These are phyloP conservation scores for Phalloptychus januarius DNA, from an alignment of 2,797 vertebrate species.

Conservation along the genomic window DNA sequence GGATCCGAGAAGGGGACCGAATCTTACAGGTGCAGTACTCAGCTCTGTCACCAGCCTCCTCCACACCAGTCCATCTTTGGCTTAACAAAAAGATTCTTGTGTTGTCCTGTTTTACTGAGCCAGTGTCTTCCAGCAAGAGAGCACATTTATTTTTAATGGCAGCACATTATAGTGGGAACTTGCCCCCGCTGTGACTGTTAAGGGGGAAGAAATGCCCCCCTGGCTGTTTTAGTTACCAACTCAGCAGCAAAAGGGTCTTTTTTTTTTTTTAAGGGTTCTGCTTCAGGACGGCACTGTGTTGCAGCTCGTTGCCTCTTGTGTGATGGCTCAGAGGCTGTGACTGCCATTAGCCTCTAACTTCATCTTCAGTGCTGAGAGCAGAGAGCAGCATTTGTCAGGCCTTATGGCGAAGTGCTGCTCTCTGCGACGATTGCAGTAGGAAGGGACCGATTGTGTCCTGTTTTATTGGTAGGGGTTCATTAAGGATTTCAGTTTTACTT, in stretches of 20 bases:
- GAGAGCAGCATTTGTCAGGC: conserved; percentile 19
- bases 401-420: conserved; percentile 12
- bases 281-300: conserved; percentile 40
- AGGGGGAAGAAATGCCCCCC: conserved; percentile 59
- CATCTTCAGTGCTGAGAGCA: conserved; percentile 38
- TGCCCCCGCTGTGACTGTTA: conserved; percentile 63
- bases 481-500: conserved; percentile 14
- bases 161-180: conserved; percentile 68
- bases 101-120: conserved; percentile 54
- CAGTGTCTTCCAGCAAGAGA: conserved; percentile 60
- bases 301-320: conserved; percentile 35
- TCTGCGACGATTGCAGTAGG: conserved; percentile 15
- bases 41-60: neutral
- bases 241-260: conserved; percentile 73
- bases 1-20: conserved; percentile 93
- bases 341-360: conserved; percentile 50
- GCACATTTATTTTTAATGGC: conserved; percentile 78
- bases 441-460: conserved; percentile 9
- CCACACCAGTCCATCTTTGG: conserved; percentile 39
- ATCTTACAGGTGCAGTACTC: conserved; percentile 89
- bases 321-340: conserved; percentile 44
- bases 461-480: conserved; percentile 15
- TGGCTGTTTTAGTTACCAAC: conserved; percentile 73
- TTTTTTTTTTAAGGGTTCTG: conserved; percentile 52
- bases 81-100: conserved; percentile 32